These are phyloP conservation scores for Malthinus flaveolus DNA, from an alignment of 2,888 invertebrate genomes.

Conservation along the genomic window DNA sequence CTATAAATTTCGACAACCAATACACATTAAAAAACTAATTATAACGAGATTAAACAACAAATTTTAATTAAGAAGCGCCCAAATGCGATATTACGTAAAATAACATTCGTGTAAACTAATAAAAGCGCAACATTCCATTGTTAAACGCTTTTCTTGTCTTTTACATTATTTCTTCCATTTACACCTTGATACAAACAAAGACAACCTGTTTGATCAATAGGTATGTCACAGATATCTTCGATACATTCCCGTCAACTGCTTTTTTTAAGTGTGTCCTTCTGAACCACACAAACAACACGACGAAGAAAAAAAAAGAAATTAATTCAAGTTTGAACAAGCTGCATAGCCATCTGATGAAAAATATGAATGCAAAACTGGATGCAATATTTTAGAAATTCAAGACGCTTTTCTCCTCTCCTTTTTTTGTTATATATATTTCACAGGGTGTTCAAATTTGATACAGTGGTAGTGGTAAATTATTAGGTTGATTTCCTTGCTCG, in stretches of 20 bases:
- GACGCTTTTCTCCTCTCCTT: constrained; percentile 10
- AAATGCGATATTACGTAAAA: constrained; percentile 7
- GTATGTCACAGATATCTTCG: constrained; percentile 24
- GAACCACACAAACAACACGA: constrained; percentile 6
- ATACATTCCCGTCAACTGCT: constrained; percentile 19
- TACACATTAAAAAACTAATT: no score
- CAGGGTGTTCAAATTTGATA: constrained; percentile 28
- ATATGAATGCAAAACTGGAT: constrained; percentile 16
- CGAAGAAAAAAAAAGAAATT: constrained; percentile 9
- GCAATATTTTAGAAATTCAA: constrained; percentile 30
- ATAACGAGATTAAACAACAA: no score
- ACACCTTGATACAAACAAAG: constrained; percentile 21
- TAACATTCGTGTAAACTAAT: constrained; percentile 9
- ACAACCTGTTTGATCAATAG: constrained; percentile 24
- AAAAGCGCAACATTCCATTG: constrained; percentile 23
- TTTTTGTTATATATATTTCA: constrained; percentile 22
- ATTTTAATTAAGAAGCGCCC: background rate
- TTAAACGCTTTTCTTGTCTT: constrained; percentile 19
- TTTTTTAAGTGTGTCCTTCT: background rate
- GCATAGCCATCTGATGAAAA: background rate
- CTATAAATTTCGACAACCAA: no score
- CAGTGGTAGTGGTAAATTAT: constrained; percentile 19
- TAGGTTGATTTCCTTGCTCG: constrained; percentile 18
- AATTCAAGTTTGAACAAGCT: constrained; percentile 12
- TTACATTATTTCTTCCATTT: constrained; percentile 18